Conservation (phyloP, 2,113 vertebrate genomes). For the Paradoxurus hermaphroditus region DNA sequence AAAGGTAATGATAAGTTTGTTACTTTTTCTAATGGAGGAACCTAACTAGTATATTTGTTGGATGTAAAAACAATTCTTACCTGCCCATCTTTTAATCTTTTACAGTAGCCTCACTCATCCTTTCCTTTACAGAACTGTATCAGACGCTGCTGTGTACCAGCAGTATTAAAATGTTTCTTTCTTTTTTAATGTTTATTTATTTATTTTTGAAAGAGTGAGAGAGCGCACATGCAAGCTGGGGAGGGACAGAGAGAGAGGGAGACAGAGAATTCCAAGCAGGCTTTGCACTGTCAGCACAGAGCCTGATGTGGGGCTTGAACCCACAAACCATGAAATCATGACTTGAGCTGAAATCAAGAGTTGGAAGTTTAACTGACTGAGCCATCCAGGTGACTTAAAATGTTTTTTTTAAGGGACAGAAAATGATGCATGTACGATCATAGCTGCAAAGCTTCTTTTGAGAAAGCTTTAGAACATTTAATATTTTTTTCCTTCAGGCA, state of each 20-base stretch:
- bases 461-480: neutral
- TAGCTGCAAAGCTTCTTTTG: slow-evolving; percentile 27
- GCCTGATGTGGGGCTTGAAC: too few species aligned
- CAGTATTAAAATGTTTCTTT: neutral
- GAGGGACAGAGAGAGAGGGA: too few species aligned
- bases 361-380: too few species aligned
- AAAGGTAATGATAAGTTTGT: slow-evolving; percentile 87
- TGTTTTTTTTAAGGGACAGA: slow-evolving; percentile 13
- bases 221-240: too few species aligned
- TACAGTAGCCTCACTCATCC: neutral
- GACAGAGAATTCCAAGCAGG: too few species aligned
- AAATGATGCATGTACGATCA: slow-evolving; percentile 5
- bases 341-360: too few species aligned
- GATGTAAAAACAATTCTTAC: neutral
- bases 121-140: neutral
- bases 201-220: too few species aligned
- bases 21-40: slow-evolving; percentile 15
- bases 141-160: neutral
- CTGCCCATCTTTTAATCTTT: neutral
- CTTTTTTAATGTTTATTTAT: too few species aligned
- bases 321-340: too few species aligned
- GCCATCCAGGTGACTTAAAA: too few species aligned
- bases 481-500: slow-evolving; percentile 1
- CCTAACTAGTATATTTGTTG: neutral
- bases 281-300: too few species aligned